Conservation (phyloP, 2,888 invertebrate genomes). For the Nemurella pictetii region DNA sequence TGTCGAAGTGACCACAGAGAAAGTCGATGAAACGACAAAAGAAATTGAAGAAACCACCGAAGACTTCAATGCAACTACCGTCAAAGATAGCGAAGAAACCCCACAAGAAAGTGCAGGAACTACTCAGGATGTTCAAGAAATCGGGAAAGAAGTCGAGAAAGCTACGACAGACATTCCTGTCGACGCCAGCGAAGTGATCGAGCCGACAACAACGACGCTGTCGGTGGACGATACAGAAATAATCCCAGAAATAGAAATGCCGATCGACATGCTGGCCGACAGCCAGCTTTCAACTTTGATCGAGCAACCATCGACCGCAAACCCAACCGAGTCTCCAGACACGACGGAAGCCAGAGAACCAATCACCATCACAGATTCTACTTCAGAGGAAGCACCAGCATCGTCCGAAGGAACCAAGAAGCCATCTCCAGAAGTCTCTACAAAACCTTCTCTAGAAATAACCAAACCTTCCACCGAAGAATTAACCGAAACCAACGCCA, state of each 20-base stretch:
- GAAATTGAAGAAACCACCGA: slow-evolving; percentile 30
- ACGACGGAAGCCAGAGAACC: not conserved
- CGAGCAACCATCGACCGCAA: slow-evolving; percentile 8
- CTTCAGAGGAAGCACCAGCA: not conserved
- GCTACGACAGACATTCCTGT: not conserved
- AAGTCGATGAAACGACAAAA: slow-evolving; percentile 17
- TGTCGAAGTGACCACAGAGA: not conserved
- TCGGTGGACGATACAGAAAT: not conserved
- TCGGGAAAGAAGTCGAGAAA: not conserved
- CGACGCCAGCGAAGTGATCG: not conserved
- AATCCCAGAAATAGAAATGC: not conserved
- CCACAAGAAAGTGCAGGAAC: not conserved
- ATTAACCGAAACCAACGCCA: too few species aligned
- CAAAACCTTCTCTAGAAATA: too few species aligned
- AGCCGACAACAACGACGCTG: not conserved
- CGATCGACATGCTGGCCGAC: not conserved
- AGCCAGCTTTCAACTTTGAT: slow-evolving; percentile 16
- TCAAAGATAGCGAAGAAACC: not conserved
- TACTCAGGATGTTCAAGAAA: not conserved
- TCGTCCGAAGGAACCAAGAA: not conserved
- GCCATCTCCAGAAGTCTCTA: too few species aligned
- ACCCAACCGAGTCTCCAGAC: too few species aligned
- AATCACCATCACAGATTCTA: not conserved
- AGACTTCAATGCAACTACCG: not conserved
- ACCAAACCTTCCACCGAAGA: too few species aligned